Base-by-base conservation (phyloP, 2,888 invertebrate species). In the Linnaemya tessellans region DNA sequence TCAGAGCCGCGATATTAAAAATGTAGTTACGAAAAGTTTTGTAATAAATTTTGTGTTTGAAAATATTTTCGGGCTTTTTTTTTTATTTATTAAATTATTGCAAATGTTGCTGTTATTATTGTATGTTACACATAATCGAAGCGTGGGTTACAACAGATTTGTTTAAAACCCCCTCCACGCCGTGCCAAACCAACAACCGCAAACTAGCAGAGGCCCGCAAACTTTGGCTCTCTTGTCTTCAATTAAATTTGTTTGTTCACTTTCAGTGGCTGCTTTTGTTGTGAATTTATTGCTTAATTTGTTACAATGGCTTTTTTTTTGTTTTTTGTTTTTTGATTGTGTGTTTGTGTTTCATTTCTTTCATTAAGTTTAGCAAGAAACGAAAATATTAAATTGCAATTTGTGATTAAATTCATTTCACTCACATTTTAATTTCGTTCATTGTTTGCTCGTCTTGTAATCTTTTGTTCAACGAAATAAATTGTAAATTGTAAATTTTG, bases 111-210 rank as follows among this genome's bases (percentile, higher is more conserved):
- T 46, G 38, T 25, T 71, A 22, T 46, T 68, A 35, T 60, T 38
- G 15, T 51, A 43, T 25, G 73, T 65, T 74, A 80, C 73, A 80
- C 80, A 82, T 82, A 77, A 84, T 77, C 77, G 71, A 78, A 84
- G 80, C 84, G 84, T 84, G 84, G 84, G 84, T 81, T 81, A 51
- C 79, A 54, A n/a, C 60, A 62, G 70, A 71, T 79, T 79, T 70
- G 43, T 71, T 79, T 68, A 54, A 70, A 70, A 20, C 62, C 43
- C 5, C 2, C 2, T 5, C 30, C 2, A 30, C 30, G n/a, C n/a
- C n/a, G n/a, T n/a, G n/a, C n/a, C n/a, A n/a, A 30, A 30, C 30
- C 18, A 58, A 71, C 25, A n/a, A 30, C 41, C 70, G 3, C 54
- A 65, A 77, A 43, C 20, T 30, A 64, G 18, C 35, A 79, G 51